Conservation (phyloP, 1,140 invertebrate species). For the Heliconius hewitsoni region DNA sequence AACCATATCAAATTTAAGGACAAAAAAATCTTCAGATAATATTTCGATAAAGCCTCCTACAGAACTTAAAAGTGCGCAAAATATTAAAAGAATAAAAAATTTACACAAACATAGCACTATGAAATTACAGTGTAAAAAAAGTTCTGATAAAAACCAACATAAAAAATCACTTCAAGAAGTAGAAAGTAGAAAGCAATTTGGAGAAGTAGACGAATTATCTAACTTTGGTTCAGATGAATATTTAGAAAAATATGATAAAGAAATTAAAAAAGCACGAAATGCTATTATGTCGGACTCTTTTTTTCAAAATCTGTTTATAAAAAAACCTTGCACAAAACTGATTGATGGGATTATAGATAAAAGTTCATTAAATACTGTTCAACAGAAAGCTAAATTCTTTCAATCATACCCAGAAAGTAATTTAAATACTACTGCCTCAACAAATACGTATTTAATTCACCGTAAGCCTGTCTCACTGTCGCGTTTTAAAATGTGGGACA, state of each 20-base stretch:
- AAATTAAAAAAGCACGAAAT: slow-evolving; percentile 82
- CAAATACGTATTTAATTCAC: slow-evolving; percentile 84
- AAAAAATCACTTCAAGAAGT: slow-evolving; percentile 39
- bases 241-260: slow-evolving; percentile 53
- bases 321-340: slow-evolving; percentile 67
- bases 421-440: slow-evolving; percentile 78
- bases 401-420: slow-evolving; percentile 75
- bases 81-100: slow-evolving; percentile 61
- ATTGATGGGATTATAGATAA: slow-evolving; percentile 50
- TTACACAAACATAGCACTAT: slow-evolving; percentile 47
- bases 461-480: slow-evolving; percentile 88
- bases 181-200: slow-evolving; percentile 56
- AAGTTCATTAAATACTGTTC: slow-evolving; percentile 78
- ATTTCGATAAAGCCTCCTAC: slow-evolving; percentile 52
- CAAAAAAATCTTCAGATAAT: slow-evolving; percentile 68
- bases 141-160: slow-evolving; percentile 42
- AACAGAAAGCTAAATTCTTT: slow-evolving; percentile 85
- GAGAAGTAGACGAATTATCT: slow-evolving; percentile 46
- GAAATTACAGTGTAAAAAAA: slow-evolving; percentile 40
- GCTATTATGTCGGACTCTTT: slow-evolving; percentile 84
- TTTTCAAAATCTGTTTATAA: slow-evolving; percentile 86
- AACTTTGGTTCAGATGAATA: slow-evolving; percentile 50
- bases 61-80: slow-evolving; percentile 54
- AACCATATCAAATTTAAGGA: slow-evolving; percentile 64
- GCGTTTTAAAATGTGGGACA: slow-evolving; percentile 86